Evolutionary conservation across 1,140 invertebrate genomes (phyloP).

Genomic region (Zaprionus inermis): DNA sequence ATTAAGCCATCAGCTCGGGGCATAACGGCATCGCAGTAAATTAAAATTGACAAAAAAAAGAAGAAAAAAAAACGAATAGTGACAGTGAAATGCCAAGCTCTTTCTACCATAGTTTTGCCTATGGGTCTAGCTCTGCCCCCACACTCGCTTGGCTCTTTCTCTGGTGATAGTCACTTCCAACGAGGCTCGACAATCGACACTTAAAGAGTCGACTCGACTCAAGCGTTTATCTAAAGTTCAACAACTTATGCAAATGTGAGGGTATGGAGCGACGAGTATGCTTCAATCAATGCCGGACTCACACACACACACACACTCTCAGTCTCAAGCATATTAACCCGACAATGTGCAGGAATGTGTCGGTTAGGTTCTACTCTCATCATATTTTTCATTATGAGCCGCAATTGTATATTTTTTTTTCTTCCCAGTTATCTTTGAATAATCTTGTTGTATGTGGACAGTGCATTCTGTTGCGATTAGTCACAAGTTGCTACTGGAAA

Average conservation of each 20-base stretch:
- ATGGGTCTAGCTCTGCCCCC: background rate
- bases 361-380: constrained; percentile 27
- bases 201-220: constrained; percentile 36
- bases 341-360: constrained; percentile 66
- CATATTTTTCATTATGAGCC: constrained; percentile 48
- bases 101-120: constrained; percentile 33
- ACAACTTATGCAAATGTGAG: constrained; percentile 76
- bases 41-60: constrained; percentile 70
- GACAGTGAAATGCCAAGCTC: constrained; percentile 39
- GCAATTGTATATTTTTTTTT: constrained; percentile 54
- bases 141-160: background rate
- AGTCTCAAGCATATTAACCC: constrained; percentile 26
- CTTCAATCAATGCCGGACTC: constrained; percentile 68
- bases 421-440: constrained; percentile 50
- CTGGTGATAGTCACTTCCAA: constrained; percentile 47
- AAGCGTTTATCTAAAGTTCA: constrained; percentile 78
- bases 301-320: constrained; percentile 19
- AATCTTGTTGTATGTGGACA: constrained; percentile 37
- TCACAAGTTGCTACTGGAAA: constrained; percentile 50
- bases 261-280: constrained; percentile 44
- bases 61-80: constrained; percentile 3
- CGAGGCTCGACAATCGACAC: constrained; percentile 51
- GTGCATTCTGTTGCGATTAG: constrained; percentile 66
- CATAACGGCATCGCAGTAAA: constrained; percentile 50
- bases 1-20: constrained; percentile 54